phyloP scores from a whole-genome alignment of 2,888 invertebrate genomes.

The Agonopterix alstromeriana region DNA sequence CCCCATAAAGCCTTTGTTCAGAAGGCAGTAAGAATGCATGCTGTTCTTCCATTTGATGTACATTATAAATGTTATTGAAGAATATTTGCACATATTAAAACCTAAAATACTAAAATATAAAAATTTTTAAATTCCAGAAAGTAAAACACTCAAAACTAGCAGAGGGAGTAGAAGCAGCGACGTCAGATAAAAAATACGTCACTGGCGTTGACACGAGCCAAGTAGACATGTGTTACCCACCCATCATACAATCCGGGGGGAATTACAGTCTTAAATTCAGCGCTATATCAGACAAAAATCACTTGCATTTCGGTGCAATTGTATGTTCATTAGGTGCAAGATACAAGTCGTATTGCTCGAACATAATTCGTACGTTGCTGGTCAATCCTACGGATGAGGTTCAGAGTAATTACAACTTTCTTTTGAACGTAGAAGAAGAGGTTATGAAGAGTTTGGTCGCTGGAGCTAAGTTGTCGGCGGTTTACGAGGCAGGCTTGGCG shows the following conservation, averaged over 20 bases:
- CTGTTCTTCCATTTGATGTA: too few species aligned
- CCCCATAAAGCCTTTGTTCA: too few species aligned
- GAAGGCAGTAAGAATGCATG: too few species aligned
- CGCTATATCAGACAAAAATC: conserved; percentile 94
- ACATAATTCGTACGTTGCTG: conserved; percentile 95
- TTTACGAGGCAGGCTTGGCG: conserved; percentile 89
- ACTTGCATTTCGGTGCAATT: conserved; percentile 96
- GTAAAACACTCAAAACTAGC: conserved; percentile 96
- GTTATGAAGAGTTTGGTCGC: conserved; percentile 89
- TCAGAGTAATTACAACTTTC: conserved; percentile 93
- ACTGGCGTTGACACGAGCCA: conserved; percentile 91
- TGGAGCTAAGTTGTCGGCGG: conserved; percentile 88
- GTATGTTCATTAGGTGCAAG: conserved; percentile 96
- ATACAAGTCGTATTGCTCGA: conserved; percentile 98
- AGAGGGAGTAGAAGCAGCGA: conserved; percentile 94
- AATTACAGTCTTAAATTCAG: conserved; percentile 98
- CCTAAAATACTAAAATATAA: too few species aligned
- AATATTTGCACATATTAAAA: too few species aligned
- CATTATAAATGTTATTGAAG: too few species aligned
- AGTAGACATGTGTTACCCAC: conserved; percentile 98
- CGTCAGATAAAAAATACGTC: conserved; percentile 97
- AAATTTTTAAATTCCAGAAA: conserved; percentile 80
- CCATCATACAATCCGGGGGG: conserved; percentile 99
- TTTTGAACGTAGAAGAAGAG: conserved; percentile 93
- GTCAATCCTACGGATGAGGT: conserved; percentile 92